Conservation (phyloP, 2,113 vertebrate genomes). For the Gadus macrocephalus region DNA sequence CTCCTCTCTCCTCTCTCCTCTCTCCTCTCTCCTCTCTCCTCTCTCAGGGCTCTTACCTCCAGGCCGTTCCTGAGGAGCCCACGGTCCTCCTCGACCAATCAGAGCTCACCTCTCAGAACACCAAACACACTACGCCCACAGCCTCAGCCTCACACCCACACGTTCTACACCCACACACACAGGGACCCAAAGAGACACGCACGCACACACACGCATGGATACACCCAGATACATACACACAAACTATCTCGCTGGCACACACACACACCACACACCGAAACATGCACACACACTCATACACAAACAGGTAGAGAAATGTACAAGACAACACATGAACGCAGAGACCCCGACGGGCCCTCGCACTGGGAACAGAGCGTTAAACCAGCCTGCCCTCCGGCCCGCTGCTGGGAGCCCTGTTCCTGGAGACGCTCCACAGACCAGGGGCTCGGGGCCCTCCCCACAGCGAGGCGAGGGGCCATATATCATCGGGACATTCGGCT, state of each 20-base stretch:
- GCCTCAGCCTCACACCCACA: not conserved
- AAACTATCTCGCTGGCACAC: too few species aligned
- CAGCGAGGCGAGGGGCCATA: slow-evolving; percentile 52
- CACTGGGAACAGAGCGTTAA: not conserved
- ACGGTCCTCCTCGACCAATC: too few species aligned
- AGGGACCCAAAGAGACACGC: too few species aligned
- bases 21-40: not conserved
- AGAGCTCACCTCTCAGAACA: slow-evolving; percentile 5
- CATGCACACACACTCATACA: too few species aligned
- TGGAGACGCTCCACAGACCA: slow-evolving; percentile 39
- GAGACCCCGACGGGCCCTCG: not conserved
- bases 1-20: slow-evolving; percentile 11
- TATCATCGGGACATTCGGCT: slow-evolving; percentile 62
- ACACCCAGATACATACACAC: too few species aligned
- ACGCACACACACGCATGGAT: too few species aligned
- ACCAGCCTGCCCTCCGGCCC: not conserved
- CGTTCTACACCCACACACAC: too few species aligned
- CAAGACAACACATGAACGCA: too few species aligned
- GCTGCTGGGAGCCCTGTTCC: slow-evolving; percentile 44
- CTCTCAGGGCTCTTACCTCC: slow-evolving; percentile 48
- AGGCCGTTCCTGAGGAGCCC: slow-evolving; percentile 32
- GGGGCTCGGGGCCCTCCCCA: slow-evolving; percentile 44
- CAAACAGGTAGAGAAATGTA: too few species aligned
- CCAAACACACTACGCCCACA: not conserved
- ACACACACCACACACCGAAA: too few species aligned